Base-by-base conservation (phyloP, 2,888 invertebrate species). In the Tuberolachnus salignus region DNA sequence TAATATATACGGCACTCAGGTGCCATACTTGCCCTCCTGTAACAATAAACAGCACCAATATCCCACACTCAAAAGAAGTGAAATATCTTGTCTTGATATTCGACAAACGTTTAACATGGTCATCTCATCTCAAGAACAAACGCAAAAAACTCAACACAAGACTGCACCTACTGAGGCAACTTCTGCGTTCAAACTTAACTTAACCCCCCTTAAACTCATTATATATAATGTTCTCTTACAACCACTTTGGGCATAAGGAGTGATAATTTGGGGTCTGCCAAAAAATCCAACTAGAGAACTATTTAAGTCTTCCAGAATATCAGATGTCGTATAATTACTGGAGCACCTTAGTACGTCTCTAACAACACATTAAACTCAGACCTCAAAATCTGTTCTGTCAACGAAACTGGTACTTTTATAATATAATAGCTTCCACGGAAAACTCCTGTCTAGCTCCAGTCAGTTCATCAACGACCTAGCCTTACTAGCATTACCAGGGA, bases 61-160 rank as follows among this genome's bases (percentile, higher is more conserved):
- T 83, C 1, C 82, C 83, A 21, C 63, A 64, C 26, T 59, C 26
- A 19, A 81, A 82, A 49, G 55, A 70, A 74, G 34, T 83, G 82
- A 82, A 83, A 82, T 83, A 83, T 72, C 82, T 83, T 1, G 83
- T 82, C 19, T 81, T 83, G 21, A 81, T 82, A 51, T 80, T 83
- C 10, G 82, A 83, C 66, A 63, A 80, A 44, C 72, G 4, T 6
- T n/a, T 44, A 13, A 80, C 74, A 55, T 83, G 81, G 82, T 80
- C 80, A 78, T 66, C 73, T 19, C 83, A 83, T 63, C 80, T 82
- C n/a, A 82, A 80, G 59, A 80, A 80, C 34, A 83, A 83, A 81
- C 75, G 80, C 69, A 80, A 69, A n/a, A 81, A 83, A 69, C 80
- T 83, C 0, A 44, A 21, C 21, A 44, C 64, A 19, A 64, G 64